Conservation (phyloP, 2,888 invertebrate species). For the Hymenopus coronatus region DNA sequence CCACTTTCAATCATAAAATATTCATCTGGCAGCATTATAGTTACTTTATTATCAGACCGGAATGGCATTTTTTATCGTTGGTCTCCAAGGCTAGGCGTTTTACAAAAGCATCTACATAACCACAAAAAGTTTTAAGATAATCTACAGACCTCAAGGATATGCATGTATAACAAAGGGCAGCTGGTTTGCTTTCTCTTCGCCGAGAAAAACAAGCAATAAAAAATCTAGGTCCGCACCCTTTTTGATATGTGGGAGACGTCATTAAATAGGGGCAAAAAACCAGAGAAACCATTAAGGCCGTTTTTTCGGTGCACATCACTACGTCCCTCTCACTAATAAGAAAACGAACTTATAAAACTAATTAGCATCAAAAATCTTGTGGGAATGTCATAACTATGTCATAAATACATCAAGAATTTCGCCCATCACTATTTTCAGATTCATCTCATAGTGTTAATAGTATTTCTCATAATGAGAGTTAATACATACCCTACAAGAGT, state of each 20-base stretch:
- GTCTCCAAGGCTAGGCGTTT: not conserved
- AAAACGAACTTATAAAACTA: not conserved
- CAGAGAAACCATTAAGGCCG: not conserved
- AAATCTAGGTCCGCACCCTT: not conserved
- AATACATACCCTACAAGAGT: too few species aligned
- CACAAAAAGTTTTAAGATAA: not conserved
- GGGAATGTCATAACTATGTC: not conserved
- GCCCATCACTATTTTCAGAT: too few species aligned
- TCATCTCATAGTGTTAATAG: too few species aligned
- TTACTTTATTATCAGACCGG: not conserved
- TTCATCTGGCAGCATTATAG: not conserved
- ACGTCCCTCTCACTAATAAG: not conserved
- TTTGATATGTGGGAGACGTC: not conserved
- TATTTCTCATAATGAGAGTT: too few species aligned
- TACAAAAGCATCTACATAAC: not conserved
- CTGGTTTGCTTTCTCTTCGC: not conserved
- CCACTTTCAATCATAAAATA: not conserved
- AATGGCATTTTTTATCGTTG: not conserved
- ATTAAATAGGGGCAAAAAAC: not conserved
- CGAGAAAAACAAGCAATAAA: not conserved
- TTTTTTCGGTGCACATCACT: not conserved
- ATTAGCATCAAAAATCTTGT: not conserved
- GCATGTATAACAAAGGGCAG: not conserved
- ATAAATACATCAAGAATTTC: too few species aligned
- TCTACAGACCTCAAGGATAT: not conserved